Evolutionary conservation across 2,797 vertebrate species (phyloP), one percentile per base, ranked within the genome.

Genomic region (Brachymystax lenok): DNA sequence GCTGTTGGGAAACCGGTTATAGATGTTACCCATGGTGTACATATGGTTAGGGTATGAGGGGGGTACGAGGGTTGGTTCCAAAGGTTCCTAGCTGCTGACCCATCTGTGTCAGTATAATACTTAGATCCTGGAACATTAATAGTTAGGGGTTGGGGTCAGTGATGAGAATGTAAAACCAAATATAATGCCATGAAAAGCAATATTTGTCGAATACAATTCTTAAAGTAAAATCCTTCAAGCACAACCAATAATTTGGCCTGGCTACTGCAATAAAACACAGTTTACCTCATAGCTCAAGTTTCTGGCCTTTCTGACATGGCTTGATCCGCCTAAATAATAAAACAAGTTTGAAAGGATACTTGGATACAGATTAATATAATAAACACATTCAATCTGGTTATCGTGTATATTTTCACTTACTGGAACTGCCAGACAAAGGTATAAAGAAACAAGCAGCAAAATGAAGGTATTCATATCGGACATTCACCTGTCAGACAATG

Each of bases 391-490:
- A 59, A 59, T 17, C 13, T 40, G 54, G 54, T 7, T n/a, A 59
- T 59, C 40, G 10, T 40, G 54, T 59, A 4, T 52, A 69, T 5
- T 40, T 69, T 2, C 51, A 74, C 79, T 80, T 40, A 71, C 75
- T 70, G 75, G 75, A 77, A 30, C 40, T 40, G 79, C 21, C 14
- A 80, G 75, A n/a, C 54, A 17, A n/a, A 17, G 16, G 54, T n/a
- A 59, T 59, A 63, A 46, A 27, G 72, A 46, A n/a, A n/a, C 27
- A 14, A 74, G 28, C 46, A 64, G 19, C 1, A 74, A 71, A 67
- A 77, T 73, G 1, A 77, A 59, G 4, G 59, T 52, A 59, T 61
- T 71, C 67, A 80, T 76, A 16, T 14, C 69, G 10, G 71, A 19
- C 13, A 68, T 40, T 40, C 54, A 59, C 19, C 50, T 30, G 40